These are phyloP conservation scores for Stegastes partitus DNA, from an alignment of 2,113 vertebrate genomes.

Conservation along the genomic window DNA sequence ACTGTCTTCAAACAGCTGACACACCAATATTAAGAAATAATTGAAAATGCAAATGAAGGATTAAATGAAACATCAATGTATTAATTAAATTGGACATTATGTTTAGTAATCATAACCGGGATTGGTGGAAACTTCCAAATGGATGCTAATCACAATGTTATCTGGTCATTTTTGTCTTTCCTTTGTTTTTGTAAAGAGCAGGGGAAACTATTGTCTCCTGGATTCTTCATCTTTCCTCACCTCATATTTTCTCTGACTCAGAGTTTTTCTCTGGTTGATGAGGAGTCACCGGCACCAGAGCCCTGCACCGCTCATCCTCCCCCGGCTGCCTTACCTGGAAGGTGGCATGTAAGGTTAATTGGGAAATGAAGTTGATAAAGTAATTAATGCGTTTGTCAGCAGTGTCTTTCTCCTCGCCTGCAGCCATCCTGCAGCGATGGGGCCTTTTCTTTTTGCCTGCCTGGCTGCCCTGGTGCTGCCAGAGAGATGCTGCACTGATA, in stretches of 20 bases:
- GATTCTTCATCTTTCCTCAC: conserved; percentile 51
- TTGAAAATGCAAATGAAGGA: conserved; percentile 62
- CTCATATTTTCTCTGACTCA: conserved; percentile 57
- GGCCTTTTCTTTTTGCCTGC: conserved; percentile 50
- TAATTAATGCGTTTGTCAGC: conserved; percentile 86
- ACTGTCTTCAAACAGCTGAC: conserved; percentile 40
- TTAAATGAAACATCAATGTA: conserved; percentile 50
- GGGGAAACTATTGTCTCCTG: conserved; percentile 65
- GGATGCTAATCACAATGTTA: conserved; percentile 66
- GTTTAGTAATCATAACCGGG: conserved; percentile 60
- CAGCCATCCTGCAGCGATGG: conserved; percentile 56
- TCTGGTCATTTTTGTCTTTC: conserved; percentile 59
- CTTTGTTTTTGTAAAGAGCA: conserved; percentile 45
- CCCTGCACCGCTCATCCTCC: conserved; percentile 36
- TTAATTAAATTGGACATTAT: conserved; percentile 70
- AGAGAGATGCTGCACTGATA: conserved; percentile 69
- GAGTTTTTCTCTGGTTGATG: conserved; percentile 38
- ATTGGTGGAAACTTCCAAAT: conserved; percentile 35
- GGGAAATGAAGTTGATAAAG: conserved; percentile 80
- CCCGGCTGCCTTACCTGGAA: conserved; percentile 71
- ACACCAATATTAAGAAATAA: conserved; percentile 37
- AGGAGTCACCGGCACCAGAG: conserved; percentile 31
- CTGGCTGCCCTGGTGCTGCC: conserved; percentile 61
- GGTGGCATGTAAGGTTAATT: conserved; percentile 83
- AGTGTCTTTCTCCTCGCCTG: conserved; percentile 75